Evolutionary conservation across 2,113 vertebrate species (phyloP).

Genomic region (Phyllopteryx taeniolatus): DNA sequence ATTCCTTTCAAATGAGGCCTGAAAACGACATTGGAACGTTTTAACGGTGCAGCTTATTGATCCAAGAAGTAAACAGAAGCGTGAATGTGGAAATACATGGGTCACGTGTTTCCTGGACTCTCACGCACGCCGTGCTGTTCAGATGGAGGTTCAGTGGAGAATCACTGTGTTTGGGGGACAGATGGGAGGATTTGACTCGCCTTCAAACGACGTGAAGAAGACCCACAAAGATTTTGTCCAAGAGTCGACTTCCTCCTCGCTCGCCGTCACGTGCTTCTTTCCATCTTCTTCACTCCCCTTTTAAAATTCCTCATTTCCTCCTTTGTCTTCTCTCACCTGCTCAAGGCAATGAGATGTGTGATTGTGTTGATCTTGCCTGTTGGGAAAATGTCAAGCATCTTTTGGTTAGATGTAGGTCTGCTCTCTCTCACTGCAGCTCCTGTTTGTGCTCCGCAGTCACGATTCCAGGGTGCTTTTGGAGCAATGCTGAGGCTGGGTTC

Average conservation of each 20-base stretch:
- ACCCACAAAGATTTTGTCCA: slow-evolving; percentile 8
- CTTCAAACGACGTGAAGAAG: slow-evolving; percentile 25
- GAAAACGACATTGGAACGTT: slow-evolving; percentile 10
- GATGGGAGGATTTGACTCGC: slow-evolving; percentile 57
- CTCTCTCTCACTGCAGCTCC: slow-evolving; percentile 20
- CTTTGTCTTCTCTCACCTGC: slow-evolving; percentile 30
- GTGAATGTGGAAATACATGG: slow-evolving; percentile 2
- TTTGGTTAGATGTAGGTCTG: slow-evolving; percentile 21
- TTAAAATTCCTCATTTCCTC: slow-evolving; percentile 23
- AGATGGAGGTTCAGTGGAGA: slow-evolving; percentile 50
- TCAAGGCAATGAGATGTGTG: slow-evolving; percentile 10
- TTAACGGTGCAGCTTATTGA: background rate
- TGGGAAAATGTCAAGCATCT: slow-evolving; percentile 22
- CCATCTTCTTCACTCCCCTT: slow-evolving; percentile 23
- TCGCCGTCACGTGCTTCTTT: slow-evolving; percentile 26
- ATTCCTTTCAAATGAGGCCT: background rate
- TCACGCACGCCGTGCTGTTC: slow-evolving; percentile 19
- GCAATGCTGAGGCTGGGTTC: slow-evolving; percentile 47
- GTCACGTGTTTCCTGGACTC: slow-evolving; percentile 30
- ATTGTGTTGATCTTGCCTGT: slow-evolving; percentile 15
- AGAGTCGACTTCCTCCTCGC: slow-evolving; percentile 18
- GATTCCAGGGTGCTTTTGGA: slow-evolving; percentile 39
- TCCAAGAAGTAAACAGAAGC: slow-evolving; percentile 31
- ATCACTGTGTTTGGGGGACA: slow-evolving; percentile 53
- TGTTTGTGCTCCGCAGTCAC: slow-evolving; percentile 44